A percentile compares a stretch with the other conserved stretches of the same genome.
These are phyloP conservation scores for Pelochelys cantorii DNA, from an alignment of 2,797 vertebrate species.

Conservation along the genomic window DNA sequence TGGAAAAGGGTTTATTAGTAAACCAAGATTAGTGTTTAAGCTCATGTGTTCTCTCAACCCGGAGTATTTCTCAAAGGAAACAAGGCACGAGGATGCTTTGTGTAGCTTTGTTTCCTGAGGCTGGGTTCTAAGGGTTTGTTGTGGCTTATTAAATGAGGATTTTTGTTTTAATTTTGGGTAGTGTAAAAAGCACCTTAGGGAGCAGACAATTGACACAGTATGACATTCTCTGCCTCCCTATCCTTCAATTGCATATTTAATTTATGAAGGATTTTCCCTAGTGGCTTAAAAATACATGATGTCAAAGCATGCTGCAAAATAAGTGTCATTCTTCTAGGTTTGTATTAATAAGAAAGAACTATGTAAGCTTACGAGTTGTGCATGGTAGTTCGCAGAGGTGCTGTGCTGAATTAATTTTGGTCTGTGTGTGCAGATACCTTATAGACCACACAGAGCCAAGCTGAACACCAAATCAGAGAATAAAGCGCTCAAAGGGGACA, in stretches of 20 bases:
- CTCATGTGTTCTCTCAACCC: not conserved
- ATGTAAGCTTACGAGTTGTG: fast-evolving
- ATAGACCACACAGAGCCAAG: not conserved
- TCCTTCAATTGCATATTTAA: fast-evolving
- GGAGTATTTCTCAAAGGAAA: not conserved
- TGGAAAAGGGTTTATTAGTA: not conserved
- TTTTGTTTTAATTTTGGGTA: not conserved
- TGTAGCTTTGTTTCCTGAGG: not conserved
- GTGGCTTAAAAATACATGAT: not conserved
- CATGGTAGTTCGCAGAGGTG: not conserved
- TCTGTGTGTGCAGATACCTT: fast-evolving
- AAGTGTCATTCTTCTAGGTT: not conserved
- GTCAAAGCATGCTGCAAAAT: not conserved
- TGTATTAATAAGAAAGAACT: not conserved
- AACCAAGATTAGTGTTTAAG: fast-evolving
- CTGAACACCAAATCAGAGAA: not conserved
- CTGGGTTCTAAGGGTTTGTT: not conserved
- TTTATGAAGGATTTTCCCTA: not conserved
- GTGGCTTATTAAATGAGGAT: fast-evolving
- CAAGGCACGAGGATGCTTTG: not conserved
- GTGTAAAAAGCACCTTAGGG: fast-evolving
- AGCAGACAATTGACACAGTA: fast-evolving
- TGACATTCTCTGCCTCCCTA: fast-evolving
- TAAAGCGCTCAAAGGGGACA: not conserved
- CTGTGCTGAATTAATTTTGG: not conserved